These are phyloP conservation scores for Scortum barcoo DNA, from an alignment of 2,113 vertebrate species.

Conservation along the genomic window DNA sequence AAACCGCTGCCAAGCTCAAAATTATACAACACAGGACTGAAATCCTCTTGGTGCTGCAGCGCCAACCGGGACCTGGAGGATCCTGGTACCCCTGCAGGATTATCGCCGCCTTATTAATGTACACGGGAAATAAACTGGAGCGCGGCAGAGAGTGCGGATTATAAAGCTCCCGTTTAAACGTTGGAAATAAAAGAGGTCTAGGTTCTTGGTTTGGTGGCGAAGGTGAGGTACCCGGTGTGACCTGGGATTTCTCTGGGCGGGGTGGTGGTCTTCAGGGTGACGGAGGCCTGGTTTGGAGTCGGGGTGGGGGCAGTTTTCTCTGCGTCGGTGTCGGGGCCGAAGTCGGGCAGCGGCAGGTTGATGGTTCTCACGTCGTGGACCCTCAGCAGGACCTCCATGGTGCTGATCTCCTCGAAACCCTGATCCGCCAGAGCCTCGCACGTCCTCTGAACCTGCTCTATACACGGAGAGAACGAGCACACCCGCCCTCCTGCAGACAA, in stretches of 20 bases:
- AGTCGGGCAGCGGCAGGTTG: constrained; percentile 90
- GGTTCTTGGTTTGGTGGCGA: constrained; percentile 92
- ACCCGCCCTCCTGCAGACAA: constrained; percentile 90
- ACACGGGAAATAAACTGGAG: neutral
- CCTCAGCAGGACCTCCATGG: constrained; percentile 93
- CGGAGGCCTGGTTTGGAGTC: constrained; percentile 64
- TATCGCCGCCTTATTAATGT: constrained; percentile 28
- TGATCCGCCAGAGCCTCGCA: constrained; percentile 87
- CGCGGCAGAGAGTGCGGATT: constrained; percentile 7
- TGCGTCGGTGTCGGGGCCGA: constrained; percentile 80
- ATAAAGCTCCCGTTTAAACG: neutral
- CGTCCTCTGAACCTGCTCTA: constrained; percentile 97
- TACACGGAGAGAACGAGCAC: constrained; percentile 97
- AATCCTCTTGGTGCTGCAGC: constrained; percentile 25
- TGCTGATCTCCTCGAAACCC: constrained; percentile 92
- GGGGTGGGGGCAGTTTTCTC: constrained; percentile 30
- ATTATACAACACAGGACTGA: constrained; percentile 41
- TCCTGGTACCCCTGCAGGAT: constrained; percentile 39
- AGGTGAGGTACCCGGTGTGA: constrained; percentile 97
- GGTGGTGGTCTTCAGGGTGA: constrained; percentile 88
- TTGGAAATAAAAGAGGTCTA: constrained; percentile 43
- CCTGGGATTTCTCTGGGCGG: constrained; percentile 91
- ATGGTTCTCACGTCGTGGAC: constrained; percentile 90
- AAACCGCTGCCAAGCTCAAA: constrained; percentile 18
- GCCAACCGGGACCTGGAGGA: constrained; percentile 34